These are phyloP conservation scores for Pemphigus obesinymphae DNA, from an alignment of 1,140 invertebrate genomes.

Conservation along the genomic window DNA sequence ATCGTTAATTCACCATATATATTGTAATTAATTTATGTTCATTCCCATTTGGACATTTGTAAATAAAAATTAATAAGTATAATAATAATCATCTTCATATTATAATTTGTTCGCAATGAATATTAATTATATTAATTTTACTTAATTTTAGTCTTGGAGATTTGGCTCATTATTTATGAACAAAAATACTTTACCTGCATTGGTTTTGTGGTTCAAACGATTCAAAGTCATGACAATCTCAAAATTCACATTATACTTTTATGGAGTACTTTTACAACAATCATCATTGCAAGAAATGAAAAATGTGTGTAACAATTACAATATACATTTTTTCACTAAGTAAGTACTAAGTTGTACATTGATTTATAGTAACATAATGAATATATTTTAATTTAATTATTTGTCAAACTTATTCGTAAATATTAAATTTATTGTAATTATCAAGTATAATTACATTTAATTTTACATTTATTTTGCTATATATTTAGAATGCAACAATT, in stretches of 20 bases:
- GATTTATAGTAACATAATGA: background rate
- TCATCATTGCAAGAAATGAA: slow-evolving; percentile 6
- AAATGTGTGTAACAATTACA: background rate
- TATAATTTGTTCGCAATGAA: background rate
- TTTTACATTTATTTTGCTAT: no score
- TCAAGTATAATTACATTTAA: no score
- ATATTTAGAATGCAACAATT: slow-evolving; percentile 14
- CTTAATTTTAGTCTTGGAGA: slow-evolving; percentile 10
- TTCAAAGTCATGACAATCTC: slow-evolving; percentile 8
- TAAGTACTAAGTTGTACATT: no score
- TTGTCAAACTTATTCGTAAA: no score
- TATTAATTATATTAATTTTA: background rate
- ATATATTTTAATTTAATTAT: no score
- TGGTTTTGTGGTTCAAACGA: slow-evolving; percentile 5
- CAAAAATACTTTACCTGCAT: slow-evolving; percentile 13
- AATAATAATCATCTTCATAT: background rate
- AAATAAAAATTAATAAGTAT: no score
- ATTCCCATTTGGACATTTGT: no score
- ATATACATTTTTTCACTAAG: slow-evolving; percentile 6
- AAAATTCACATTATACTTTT: slow-evolving; percentile 29
- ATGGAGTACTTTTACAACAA: slow-evolving; percentile 17
- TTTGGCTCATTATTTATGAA: background rate
- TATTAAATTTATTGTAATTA: no score
- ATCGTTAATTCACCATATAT: no score
- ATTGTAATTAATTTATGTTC: no score